Conservation (phyloP, 2,888 invertebrate species). For the Piscicola geometra region DNA sequence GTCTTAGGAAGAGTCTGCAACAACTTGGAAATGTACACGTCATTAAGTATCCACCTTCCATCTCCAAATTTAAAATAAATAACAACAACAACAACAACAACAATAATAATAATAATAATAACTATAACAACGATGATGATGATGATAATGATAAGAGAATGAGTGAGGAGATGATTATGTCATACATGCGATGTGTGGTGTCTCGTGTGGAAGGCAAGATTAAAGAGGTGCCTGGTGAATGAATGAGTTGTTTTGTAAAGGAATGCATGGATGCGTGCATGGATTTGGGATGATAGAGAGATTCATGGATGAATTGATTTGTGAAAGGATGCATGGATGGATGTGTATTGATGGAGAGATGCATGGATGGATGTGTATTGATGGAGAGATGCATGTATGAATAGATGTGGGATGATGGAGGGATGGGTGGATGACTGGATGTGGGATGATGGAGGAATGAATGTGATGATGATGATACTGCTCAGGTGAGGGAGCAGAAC, state of each 20-base stretch:
- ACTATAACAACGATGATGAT: background rate
- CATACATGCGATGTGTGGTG: background rate
- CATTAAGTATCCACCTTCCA: background rate
- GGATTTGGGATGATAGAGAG: too few species aligned
- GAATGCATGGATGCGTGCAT: too few species aligned
- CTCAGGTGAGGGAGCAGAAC: background rate
- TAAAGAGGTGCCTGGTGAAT: background rate
- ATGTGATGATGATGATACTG: background rate
- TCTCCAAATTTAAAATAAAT: too few species aligned
- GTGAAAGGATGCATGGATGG: too few species aligned
- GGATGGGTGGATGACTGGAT: too few species aligned
- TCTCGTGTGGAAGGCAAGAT: background rate
- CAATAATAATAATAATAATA: too few species aligned
- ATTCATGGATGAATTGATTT: too few species aligned
- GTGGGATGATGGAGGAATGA: background rate
- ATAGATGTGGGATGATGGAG: too few species aligned
- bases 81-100: too few species aligned
- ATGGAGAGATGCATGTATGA: too few species aligned
- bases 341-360: background rate
- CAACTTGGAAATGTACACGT: background rate
- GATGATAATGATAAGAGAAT: background rate
- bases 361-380: background rate
- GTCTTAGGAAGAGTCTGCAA: background rate
- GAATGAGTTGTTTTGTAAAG: too few species aligned
- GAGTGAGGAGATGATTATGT: background rate